phyloP scores from a whole-genome alignment of 92 coral and sea anemone species.

The Palythoa grandiflora region DNA sequence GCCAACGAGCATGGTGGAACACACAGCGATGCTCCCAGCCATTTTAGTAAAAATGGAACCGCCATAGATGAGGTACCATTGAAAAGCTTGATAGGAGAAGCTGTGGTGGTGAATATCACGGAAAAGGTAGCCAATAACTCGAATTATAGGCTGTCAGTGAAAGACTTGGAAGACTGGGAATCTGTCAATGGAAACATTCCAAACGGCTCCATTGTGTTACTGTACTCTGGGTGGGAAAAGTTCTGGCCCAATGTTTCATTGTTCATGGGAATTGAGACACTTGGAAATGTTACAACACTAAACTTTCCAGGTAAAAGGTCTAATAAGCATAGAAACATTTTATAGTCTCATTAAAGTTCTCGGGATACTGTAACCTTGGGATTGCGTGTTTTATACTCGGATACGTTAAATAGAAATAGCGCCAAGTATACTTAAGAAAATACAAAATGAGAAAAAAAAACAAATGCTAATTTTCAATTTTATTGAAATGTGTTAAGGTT shows the following conservation, averaged over 20 bases:
- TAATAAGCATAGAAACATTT: neutral
- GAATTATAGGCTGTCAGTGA: conserved; percentile 31
- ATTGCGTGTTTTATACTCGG: too few species aligned
- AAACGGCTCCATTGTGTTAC: conserved; percentile 48
- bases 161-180: conserved; percentile 71
- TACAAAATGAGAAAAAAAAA: neutral
- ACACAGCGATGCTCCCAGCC: conserved; percentile 83
- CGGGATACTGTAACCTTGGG: too few species aligned
- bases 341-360: neutral
- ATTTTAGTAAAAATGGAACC: conserved; percentile 67
- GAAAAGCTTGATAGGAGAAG: conserved; percentile 78
- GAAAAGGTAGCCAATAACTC: conserved; percentile 68
- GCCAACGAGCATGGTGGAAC: conserved; percentile 86
- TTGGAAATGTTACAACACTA: conserved; percentile 50
- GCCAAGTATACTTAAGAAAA: neutral
- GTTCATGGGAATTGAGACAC: conserved; percentile 55
- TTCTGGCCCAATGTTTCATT: conserved; percentile 48
- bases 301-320: conserved; percentile 83
- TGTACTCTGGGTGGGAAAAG: conserved; percentile 59
- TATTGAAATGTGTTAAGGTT: conserved; percentile 26
- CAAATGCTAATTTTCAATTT: neutral
- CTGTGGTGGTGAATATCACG: conserved; percentile 79
- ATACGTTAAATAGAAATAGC: neutral
- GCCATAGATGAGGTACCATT: conserved; percentile 79
- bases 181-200: conserved; percentile 60